Percentiles rank a stretch among this genome's conserved stretches.
These are phyloP conservation scores for Erythrolamprus reginae DNA, from an alignment of 2,113 vertebrate genomes.

Conservation along the genomic window DNA sequence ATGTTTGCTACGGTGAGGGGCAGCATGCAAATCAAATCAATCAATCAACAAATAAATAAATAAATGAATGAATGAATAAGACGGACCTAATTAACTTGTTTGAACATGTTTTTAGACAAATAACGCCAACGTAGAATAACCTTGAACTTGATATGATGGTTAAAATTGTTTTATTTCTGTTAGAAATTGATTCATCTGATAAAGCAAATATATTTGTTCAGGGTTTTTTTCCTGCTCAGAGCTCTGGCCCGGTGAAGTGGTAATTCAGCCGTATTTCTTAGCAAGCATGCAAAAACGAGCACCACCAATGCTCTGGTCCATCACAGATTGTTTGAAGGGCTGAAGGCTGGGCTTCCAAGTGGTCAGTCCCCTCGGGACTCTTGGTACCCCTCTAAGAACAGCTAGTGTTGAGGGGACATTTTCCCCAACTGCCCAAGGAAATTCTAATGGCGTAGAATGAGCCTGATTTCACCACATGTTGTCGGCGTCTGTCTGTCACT, in stretches of 20 bases:
- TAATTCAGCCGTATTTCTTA: not conserved
- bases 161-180: not conserved
- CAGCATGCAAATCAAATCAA: too few relatives aligned
- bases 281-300: not conserved
- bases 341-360: not conserved
- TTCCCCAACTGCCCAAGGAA: not conserved
- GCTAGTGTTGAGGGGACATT: not conserved
- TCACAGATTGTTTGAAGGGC: not conserved
- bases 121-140: not conserved
- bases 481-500: constrained; percentile 71
- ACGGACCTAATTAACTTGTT: not conserved
- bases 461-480: constrained; percentile 5
- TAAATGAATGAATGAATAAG: too few relatives aligned
- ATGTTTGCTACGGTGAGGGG: too few relatives aligned
- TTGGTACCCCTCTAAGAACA: not conserved
- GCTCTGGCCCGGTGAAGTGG: not conserved
- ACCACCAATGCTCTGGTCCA: not conserved
- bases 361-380: not conserved
- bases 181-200: not conserved
- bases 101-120: not conserved
- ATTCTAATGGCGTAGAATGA: not conserved
- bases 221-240: not conserved
- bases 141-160: not conserved
- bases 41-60: too few relatives aligned
- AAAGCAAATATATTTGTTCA: not conserved